Percentiles rank a stretch among this genome's conserved stretches.
Conservation (phyloP, 1,140 invertebrate genomes). For the Triops longicaudatus region DNA sequence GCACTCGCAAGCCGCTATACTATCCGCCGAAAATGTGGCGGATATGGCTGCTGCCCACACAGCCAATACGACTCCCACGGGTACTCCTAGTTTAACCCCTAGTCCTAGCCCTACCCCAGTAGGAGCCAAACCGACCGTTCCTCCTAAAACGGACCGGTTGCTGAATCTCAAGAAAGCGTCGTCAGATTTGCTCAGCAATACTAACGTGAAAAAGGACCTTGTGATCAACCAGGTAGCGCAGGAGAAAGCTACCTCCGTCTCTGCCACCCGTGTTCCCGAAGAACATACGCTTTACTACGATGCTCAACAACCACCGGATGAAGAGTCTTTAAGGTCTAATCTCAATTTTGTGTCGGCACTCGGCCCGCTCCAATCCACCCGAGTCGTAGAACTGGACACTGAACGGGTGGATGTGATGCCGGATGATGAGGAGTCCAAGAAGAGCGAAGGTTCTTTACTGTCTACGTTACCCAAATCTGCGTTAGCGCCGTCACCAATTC, state of each 20-base stretch:
- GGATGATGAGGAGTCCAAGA: slow-evolving; percentile 31
- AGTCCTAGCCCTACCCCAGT: not conserved
- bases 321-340: slow-evolving; percentile 26
- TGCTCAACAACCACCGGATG: slow-evolving; percentile 22
- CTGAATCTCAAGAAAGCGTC: not conserved
- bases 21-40: not conserved
- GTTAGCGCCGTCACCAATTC: not conserved
- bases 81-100: not conserved
- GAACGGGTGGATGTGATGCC: slow-evolving; percentile 31
- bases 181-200: not conserved
- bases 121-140: not conserved
- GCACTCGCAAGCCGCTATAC: not conserved
- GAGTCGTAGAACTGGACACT: slow-evolving; percentile 27
- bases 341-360: slow-evolving; percentile 6
- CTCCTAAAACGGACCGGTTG: not conserved
- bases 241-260: not conserved
- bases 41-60: not conserved
- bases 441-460: slow-evolving; percentile 20
- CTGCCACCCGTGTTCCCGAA: not conserved
- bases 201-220: not conserved
- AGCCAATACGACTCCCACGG: not conserved
- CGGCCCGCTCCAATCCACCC: not conserved
- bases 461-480: slow-evolving; percentile 17
- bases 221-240: not conserved
- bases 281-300: slow-evolving; percentile 27